phyloP scores from a whole-genome alignment of 2,797 vertebrate genomes.

The Rousettus madagascariensis region DNA sequence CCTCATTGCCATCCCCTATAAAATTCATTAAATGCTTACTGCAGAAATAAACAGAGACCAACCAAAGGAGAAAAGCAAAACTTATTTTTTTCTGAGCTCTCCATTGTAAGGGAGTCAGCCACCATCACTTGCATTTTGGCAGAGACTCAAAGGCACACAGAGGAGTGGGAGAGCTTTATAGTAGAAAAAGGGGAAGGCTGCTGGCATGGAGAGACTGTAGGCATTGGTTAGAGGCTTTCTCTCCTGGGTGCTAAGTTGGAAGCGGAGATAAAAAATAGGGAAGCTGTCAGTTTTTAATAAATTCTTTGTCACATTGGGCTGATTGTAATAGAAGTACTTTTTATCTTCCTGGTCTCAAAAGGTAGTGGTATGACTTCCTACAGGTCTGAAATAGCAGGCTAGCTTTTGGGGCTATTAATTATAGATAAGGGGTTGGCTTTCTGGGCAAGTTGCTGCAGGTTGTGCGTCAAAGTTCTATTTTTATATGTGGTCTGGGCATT shows the following conservation, averaged over 20 bases:
- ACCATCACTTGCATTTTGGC: not conserved
- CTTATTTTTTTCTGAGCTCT: not conserved
- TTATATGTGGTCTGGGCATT: not conserved
- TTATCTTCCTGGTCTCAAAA: not conserved
- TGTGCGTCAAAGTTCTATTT: not conserved
- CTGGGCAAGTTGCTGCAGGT: not conserved
- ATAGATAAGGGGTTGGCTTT: not conserved
- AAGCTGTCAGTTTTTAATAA: not conserved
- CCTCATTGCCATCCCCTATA: not conserved
- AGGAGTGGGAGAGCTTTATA: not conserved
- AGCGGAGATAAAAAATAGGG: not conserved
- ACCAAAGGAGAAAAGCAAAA: conserved; percentile 18
- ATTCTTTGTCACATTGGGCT: not conserved
- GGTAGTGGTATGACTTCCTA: not conserved
- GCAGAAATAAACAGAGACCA: not conserved
- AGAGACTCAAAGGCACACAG: not conserved
- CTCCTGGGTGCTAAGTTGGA: not conserved
- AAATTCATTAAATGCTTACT: conserved; percentile 1
- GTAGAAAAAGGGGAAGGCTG: not conserved
- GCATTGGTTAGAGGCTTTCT: not conserved
- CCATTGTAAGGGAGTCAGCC: not conserved
- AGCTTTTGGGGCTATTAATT: not conserved
- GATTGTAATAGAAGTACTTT: not conserved
- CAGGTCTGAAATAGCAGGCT: not conserved
- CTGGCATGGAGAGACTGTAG: not conserved